Evolutionary conservation across 1,140 invertebrate genomes (phyloP).

Genomic region (Brachionus manjavacas): DNA sequence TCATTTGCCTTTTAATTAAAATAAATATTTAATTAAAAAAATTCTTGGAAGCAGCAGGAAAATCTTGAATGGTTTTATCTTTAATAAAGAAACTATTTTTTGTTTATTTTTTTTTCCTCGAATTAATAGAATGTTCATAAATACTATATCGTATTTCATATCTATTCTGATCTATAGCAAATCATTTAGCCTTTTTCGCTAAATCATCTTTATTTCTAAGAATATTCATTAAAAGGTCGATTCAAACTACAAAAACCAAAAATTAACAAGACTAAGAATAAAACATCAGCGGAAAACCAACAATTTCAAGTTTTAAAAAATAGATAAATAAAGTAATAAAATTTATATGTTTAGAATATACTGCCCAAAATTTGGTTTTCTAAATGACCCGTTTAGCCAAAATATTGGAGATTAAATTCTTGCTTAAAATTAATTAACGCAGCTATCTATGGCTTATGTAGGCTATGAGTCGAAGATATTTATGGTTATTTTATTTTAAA

Average conservation of each 20-base stretch:
- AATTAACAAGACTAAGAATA: background rate
- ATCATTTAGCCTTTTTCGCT: background rate
- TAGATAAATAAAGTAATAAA: background rate
- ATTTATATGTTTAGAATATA: background rate
- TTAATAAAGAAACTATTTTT: background rate
- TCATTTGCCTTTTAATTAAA: background rate
- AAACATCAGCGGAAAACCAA: background rate
- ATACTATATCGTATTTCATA: background rate
- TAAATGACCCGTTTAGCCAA: conserved; percentile 3
- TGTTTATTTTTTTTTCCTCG: background rate
- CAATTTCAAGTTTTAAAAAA: background rate
- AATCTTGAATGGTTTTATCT: background rate
- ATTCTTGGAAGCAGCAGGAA: background rate
- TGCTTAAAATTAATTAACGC: conserved; percentile 13
- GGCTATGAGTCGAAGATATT: conserved; percentile 1
- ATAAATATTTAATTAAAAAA: background rate
- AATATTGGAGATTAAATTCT: background rate
- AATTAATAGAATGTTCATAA: background rate
- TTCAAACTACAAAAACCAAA: background rate
- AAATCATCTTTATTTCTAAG: background rate
- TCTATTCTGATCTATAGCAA: background rate
- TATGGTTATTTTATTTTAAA: conserved; percentile 10
- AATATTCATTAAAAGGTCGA: background rate
- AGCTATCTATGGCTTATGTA: background rate
- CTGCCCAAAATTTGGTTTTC: conserved; percentile 7